These are phyloP conservation scores for Probosciger aterrimus DNA, from an alignment of 2,113 vertebrate genomes.

Conservation along the genomic window DNA sequence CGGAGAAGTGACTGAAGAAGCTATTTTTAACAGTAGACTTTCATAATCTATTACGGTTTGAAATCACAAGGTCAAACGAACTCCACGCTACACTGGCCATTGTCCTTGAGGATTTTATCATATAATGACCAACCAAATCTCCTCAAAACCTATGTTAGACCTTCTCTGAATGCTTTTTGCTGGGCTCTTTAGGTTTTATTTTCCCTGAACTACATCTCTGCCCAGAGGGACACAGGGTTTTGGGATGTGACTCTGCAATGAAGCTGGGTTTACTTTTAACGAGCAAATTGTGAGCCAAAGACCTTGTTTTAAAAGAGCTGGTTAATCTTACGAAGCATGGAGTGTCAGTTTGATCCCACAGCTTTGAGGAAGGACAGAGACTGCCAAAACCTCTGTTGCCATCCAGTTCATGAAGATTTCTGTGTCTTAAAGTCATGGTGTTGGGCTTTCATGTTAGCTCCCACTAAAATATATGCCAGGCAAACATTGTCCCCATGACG, in stretches of 20 bases:
- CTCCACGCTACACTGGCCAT: background rate
- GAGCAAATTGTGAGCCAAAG: background rate
- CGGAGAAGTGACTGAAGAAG: background rate
- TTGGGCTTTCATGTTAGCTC: background rate
- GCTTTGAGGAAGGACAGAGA: background rate
- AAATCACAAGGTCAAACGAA: slow-evolving; percentile 22
- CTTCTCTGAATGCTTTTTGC: background rate
- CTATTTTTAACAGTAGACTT: background rate
- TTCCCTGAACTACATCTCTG: background rate
- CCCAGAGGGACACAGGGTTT: fast-evolving
- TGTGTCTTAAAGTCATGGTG: background rate
- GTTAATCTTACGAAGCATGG: fast-evolving
- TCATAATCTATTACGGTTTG: background rate
- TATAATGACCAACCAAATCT: background rate
- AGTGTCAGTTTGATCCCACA: background rate
- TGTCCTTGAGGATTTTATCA: background rate
- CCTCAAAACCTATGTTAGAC: background rate
- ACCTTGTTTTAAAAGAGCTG: background rate
- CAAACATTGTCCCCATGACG: fast-evolving
- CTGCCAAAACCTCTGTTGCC: background rate
- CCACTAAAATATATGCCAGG: background rate
- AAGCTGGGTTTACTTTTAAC: background rate
- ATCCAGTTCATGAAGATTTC: background rate
- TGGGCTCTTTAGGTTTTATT: background rate
- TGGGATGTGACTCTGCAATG: background rate